phyloP scores from a whole-genome alignment of 2,797 vertebrate genomes.

The Austrolebias charrua region DNA sequence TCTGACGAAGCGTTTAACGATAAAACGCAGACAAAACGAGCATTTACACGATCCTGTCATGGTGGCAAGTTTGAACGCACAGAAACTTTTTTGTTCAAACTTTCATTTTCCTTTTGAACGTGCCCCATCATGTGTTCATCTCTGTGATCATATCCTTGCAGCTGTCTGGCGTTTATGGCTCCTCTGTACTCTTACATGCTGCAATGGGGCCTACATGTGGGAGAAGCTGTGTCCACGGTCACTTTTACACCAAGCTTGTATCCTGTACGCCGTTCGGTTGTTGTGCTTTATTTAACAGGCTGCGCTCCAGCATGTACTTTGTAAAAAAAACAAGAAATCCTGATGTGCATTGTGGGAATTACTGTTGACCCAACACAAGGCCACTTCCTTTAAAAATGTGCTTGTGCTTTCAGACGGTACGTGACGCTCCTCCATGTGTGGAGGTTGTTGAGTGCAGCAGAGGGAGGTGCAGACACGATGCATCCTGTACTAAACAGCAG shows the following conservation, averaged over 20 bases:
- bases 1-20: not conserved
- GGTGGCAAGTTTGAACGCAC: no score
- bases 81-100: no score
- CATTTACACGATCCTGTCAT: no score
- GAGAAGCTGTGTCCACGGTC: slow-evolving; percentile 17
- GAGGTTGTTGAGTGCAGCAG: not conserved
- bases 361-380: slow-evolving; percentile 22
- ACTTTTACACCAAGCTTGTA: slow-evolving; percentile 21
- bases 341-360: slow-evolving; percentile 49
- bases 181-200: slow-evolving; percentile 1
- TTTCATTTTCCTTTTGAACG: no score
- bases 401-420: slow-evolving; percentile 40
- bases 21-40: not conserved
- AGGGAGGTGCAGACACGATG: slow-evolving; percentile 30
- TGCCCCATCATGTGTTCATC: no score
- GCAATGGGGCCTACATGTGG: slow-evolving; percentile 43
- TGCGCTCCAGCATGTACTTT: slow-evolving; percentile 14
- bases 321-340: slow-evolving; percentile 1
- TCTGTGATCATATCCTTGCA: not conserved
- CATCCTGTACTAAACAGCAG: slow-evolving; percentile 26
- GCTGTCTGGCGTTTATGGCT: not conserved
- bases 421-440: slow-evolving; percentile 24
- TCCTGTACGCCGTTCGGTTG: not conserved
- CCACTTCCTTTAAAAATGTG: slow-evolving; percentile 46
- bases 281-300: slow-evolving; percentile 4